These are phyloP conservation scores for Drosophila busckii DNA, from an alignment of 1,140 invertebrate species.

Conservation along the genomic window DNA sequence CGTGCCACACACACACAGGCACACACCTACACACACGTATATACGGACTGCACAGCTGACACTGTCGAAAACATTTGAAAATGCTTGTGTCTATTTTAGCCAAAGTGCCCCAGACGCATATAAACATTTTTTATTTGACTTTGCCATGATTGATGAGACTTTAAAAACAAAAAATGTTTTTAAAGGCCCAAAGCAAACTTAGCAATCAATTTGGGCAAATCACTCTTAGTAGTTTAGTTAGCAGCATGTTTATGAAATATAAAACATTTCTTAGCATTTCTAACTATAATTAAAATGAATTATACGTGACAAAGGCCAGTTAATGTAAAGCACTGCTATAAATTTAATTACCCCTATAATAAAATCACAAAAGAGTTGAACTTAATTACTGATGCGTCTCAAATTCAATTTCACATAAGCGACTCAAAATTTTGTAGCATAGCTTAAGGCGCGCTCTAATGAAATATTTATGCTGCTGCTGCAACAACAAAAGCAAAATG, in stretches of 20 bases:
- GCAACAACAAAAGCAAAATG: slow-evolving; percentile 37
- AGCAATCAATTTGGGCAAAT: too few relatives aligned
- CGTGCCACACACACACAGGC: slow-evolving; percentile 30
- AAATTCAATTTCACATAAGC: slow-evolving; percentile 68
- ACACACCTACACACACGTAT: slow-evolving; percentile 12
- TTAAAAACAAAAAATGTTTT: too few relatives aligned
- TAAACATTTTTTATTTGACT: slow-evolving; percentile 6
- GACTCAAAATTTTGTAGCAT: slow-evolving; percentile 41
- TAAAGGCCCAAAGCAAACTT: too few relatives aligned
- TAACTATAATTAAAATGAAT: too few relatives aligned
- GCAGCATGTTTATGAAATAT: too few relatives aligned
- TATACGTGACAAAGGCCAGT: too few relatives aligned
- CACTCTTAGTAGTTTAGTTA: too few relatives aligned
- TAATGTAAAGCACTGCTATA: too few relatives aligned
- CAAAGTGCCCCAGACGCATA: too few relatives aligned
- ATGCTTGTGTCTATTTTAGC: slow-evolving; percentile 9
- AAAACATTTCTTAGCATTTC: too few relatives aligned
- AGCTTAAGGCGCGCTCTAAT: slow-evolving; percentile 25
- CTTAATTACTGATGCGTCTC: slow-evolving; percentile 61
- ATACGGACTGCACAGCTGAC: slow-evolving; percentile 4
- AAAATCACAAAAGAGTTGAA: not conserved
- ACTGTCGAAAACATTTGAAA: slow-evolving; percentile 7
- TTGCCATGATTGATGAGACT: slow-evolving; percentile 19
- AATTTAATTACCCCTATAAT: not conserved
- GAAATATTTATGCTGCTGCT: slow-evolving; percentile 39